These are phyloP conservation scores for Noturus placidus DNA, from an alignment of 2,113 vertebrate genomes.

Conservation along the genomic window DNA sequence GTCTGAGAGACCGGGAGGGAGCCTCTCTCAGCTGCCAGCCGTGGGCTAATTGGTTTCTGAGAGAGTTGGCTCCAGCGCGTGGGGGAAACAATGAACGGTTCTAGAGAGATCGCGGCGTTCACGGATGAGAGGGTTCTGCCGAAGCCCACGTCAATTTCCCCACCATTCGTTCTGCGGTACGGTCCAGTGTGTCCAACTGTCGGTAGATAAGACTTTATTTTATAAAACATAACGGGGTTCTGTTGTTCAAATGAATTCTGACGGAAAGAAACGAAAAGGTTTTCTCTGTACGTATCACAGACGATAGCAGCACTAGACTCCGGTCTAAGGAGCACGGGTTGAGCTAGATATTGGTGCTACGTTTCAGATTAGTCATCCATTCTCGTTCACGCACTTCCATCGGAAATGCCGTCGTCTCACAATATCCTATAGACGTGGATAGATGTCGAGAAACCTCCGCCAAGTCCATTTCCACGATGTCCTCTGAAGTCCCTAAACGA, in stretches of 20 bases:
- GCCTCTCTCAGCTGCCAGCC: slow-evolving; percentile 19
- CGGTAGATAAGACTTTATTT: slow-evolving; percentile 12
- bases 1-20: slow-evolving; percentile 50
- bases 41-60: slow-evolving; percentile 38
- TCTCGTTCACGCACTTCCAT: slow-evolving; percentile 10
- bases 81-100: slow-evolving; percentile 15
- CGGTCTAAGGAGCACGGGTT: slow-evolving; percentile 45
- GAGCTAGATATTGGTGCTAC: slow-evolving; percentile 62
- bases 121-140: slow-evolving; percentile 23
- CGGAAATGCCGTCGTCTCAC: slow-evolving; percentile 39
- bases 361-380: slow-evolving; percentile 2
- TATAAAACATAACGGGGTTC: neutral
- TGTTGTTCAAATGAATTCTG: neutral
- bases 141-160: neutral
- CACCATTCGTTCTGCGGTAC: neutral
- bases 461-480: neutral
- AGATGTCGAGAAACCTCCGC: neutral
- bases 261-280: neutral
- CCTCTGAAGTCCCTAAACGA: neutral
- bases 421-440: neutral
- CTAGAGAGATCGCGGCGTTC: neutral
- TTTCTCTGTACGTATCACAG: neutral
- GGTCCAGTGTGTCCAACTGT: slow-evolving; percentile 5
- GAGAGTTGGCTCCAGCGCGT: neutral
- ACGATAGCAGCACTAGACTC: slow-evolving; percentile 25